These are phyloP conservation scores for Timandra comae DNA, from an alignment of 2,888 invertebrate species.

Conservation along the genomic window DNA sequence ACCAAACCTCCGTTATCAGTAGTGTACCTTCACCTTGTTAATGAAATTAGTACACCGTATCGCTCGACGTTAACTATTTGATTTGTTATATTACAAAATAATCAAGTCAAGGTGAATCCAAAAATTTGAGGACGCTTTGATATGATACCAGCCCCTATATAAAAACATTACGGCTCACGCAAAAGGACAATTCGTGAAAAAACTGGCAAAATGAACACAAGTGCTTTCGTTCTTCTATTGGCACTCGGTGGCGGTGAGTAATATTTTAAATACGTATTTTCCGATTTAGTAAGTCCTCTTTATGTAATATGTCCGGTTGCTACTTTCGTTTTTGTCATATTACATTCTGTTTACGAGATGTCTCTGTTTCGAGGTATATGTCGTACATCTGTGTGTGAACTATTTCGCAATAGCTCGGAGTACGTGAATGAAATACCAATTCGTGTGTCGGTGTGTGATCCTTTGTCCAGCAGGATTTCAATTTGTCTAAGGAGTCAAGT, in stretches of 20 bases:
- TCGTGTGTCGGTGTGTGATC: conserved; percentile 4
- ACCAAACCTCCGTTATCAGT: not conserved
- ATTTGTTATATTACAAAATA: conserved; percentile 5
- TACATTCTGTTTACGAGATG: conserved; percentile 1
- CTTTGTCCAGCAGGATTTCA: conserved; percentile 13
- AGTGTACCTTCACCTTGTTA: not conserved
- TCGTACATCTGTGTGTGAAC: conserved; percentile 17
- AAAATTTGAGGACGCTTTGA: conserved; percentile 34
- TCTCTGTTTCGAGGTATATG: conserved; percentile 13
- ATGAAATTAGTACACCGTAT: not conserved
- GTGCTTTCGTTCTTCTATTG: conserved; percentile 28
- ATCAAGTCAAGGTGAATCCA: conserved; percentile 48
- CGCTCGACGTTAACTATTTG: conserved; percentile 2
- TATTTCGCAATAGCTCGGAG: conserved; percentile 12
- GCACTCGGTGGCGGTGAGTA: conserved; percentile 27
- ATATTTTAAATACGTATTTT: too few species aligned
- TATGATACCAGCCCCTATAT: conserved; percentile 60
- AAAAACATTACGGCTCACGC: conserved; percentile 35
- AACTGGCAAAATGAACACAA: conserved; percentile 48
- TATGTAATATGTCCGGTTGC: too few species aligned
- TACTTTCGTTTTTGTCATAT: conserved; percentile 15
- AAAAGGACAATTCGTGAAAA: conserved; percentile 39
- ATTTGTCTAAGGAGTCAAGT: conserved; percentile 9
- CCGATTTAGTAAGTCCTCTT: too few species aligned
- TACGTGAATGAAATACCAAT: conserved; percentile 22